phyloP scores from a whole-genome alignment of 2,888 invertebrate species.

The Mesodorylaimus sp. region DNA sequence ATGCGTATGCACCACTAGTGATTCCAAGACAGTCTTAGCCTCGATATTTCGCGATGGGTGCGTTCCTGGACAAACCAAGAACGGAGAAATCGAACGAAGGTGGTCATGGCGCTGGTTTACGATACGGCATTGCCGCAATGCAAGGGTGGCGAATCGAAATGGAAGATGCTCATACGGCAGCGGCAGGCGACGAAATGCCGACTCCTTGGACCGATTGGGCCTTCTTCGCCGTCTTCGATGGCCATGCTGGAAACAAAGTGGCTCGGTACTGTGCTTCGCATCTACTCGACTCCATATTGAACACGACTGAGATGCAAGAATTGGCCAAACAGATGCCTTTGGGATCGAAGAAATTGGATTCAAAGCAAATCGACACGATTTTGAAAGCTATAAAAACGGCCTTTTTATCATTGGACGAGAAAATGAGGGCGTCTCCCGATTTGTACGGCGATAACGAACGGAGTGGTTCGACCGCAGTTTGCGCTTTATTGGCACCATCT shows the following conservation, averaged over 20 bases:
- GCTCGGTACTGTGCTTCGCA: conserved; percentile 77
- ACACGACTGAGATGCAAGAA: conserved; percentile 78
- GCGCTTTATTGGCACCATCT: conserved; percentile 75
- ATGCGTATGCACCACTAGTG: too few relatives aligned
- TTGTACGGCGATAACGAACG: conserved; percentile 71
- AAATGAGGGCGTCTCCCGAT: conserved; percentile 60
- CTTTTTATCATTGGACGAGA: conserved; percentile 53
- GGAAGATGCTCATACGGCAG: conserved; percentile 37
- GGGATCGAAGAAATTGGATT: conserved; percentile 33
- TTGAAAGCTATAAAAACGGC: conserved; percentile 27
- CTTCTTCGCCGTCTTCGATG: conserved; percentile 97
- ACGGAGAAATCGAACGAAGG: conserved; percentile 88
- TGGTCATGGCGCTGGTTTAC: conserved; percentile 77
- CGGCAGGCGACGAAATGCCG: not conserved
- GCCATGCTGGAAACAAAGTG: conserved; percentile 76
- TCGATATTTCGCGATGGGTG: conserved; percentile 59
- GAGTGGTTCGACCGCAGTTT: conserved; percentile 92
- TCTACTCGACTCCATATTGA: conserved; percentile 65
- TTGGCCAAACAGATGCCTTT: too few relatives aligned
- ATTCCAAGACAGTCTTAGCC: too few relatives aligned
- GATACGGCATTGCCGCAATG: conserved; percentile 57
- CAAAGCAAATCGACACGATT: conserved; percentile 16
- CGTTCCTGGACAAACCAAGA: conserved; percentile 95
- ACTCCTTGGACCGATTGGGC: conserved; percentile 37
- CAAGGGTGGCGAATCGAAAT: conserved; percentile 41